These are phyloP conservation scores for Coturnix japonica DNA, from an alignment of 2,113 vertebrate species.

Conservation along the genomic window DNA sequence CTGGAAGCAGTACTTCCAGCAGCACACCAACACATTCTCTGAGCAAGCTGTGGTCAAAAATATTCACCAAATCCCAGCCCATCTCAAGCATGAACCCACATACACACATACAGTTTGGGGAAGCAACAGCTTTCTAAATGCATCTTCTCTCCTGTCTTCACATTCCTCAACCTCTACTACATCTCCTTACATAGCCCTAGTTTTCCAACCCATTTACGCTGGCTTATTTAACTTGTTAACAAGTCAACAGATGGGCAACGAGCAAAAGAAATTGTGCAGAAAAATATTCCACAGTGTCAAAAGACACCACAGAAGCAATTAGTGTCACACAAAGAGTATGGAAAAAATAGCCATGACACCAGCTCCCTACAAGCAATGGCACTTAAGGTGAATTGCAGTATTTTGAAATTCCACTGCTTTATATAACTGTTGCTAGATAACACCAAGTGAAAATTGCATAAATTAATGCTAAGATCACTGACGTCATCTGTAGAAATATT, in stretches of 20 bases:
- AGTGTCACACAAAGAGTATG: not conserved
- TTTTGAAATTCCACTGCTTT: not conserved
- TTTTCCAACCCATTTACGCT: not conserved
- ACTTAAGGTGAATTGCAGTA: not conserved
- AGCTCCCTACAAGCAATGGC: not conserved
- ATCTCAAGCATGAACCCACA: rapidly evolving
- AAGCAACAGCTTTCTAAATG: rapidly evolving
- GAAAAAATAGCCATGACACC: not conserved
- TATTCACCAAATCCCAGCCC: not conserved
- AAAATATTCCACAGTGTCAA: not conserved
- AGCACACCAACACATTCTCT: rapidly evolving
- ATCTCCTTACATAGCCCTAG: not conserved
- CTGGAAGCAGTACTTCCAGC: not conserved
- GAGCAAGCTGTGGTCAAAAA: not conserved
- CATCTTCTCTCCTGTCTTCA: rapidly evolving
- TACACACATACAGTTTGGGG: rapidly evolving
- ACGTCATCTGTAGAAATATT: not conserved
- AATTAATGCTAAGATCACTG: not conserved
- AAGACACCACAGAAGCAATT: not conserved
- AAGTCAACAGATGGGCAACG: not conserved
- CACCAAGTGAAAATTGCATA: not conserved
- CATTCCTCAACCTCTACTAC: not conserved
- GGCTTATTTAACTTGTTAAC: not conserved
- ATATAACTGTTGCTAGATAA: not conserved
- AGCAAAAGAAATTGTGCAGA: not conserved